phyloP scores from a whole-genome alignment of 2,797 vertebrate genomes.

The Prionace glauca region DNA sequence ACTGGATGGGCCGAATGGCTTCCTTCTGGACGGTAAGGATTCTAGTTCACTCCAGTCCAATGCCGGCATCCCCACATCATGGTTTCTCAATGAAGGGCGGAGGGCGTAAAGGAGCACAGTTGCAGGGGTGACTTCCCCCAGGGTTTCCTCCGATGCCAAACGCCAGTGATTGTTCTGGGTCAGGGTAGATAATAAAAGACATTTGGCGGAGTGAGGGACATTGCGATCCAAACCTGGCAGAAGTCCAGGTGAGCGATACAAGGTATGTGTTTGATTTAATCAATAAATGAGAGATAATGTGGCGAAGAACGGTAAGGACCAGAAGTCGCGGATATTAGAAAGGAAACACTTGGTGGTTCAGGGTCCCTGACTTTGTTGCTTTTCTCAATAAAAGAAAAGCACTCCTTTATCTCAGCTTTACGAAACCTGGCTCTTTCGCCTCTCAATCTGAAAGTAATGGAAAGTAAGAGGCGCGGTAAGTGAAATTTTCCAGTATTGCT shows the following conservation, averaged over 20 bases:
- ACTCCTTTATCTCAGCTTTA: neutral
- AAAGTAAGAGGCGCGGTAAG: neutral
- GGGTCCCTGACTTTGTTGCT: neutral
- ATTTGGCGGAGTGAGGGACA: neutral
- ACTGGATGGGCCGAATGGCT: too few relatives aligned
- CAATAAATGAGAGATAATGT: neutral
- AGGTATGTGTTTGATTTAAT: neutral
- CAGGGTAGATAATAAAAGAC: neutral
- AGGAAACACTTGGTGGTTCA: neutral
- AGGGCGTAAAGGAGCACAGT: neutral
- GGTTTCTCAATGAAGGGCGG: too few relatives aligned
- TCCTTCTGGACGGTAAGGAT: too few relatives aligned
- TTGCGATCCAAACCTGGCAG: neutral
- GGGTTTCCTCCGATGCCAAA: neutral
- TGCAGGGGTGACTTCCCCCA: too few relatives aligned
- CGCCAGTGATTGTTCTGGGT: neutral
- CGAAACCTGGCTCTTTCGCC: neutral
- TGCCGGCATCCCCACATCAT: too few relatives aligned
- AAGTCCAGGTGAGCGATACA: neutral
- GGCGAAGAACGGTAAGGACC: neutral
- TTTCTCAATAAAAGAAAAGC: conserved; percentile 22
- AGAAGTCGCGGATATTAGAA: neutral
- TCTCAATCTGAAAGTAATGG: neutral
- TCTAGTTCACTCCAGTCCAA: too few relatives aligned
- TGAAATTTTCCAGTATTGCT: neutral